Evolutionary conservation across 1,140 invertebrate genomes (phyloP).

Genomic region (Homarus americanus): DNA sequence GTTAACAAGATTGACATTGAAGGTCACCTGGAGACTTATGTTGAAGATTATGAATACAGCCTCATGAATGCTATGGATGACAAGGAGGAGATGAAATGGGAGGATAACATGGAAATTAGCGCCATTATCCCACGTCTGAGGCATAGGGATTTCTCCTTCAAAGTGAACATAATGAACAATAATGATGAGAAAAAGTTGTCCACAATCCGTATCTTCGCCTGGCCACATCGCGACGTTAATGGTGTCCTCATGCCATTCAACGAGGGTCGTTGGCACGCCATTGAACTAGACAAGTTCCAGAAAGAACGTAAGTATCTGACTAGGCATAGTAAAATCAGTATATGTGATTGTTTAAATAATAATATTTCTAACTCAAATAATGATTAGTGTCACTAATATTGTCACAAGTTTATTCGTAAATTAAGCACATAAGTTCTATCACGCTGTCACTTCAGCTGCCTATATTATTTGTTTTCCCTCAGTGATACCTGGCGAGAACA

Average conservation of each 20-base stretch:
- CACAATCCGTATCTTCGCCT: conserved; percentile 27
- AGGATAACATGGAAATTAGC: conserved; percentile 12
- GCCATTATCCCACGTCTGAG: conserved; percentile 13
- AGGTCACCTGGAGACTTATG: background rate
- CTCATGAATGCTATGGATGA: conserved; percentile 42
- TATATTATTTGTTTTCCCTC: background rate
- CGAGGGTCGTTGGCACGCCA: conserved; percentile 24
- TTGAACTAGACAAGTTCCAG: conserved; percentile 23
- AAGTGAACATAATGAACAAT: conserved; percentile 24
- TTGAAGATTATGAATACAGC: conserved; percentile 4
- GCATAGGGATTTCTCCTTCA: conserved; percentile 32
- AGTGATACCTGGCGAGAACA: background rate
- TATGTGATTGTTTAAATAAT: too few species aligned
- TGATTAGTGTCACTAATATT: background rate
- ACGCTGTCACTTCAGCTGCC: background rate
- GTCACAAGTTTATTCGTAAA: background rate
- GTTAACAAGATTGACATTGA: background rate
- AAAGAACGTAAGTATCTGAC: conserved; percentile 21
- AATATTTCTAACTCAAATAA: too few species aligned
- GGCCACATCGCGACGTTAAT: conserved; percentile 16
- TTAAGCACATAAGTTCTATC: background rate
- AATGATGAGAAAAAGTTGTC: background rate
- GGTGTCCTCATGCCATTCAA: conserved; percentile 11
- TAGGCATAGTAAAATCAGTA: too few species aligned
- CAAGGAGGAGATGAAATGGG: conserved; percentile 8